Percentiles rank a stretch among this genome's conserved stretches.
These are phyloP conservation scores for Oreochromis spilurus DNA, from an alignment of 2,113 vertebrate species.

Conservation along the genomic window DNA sequence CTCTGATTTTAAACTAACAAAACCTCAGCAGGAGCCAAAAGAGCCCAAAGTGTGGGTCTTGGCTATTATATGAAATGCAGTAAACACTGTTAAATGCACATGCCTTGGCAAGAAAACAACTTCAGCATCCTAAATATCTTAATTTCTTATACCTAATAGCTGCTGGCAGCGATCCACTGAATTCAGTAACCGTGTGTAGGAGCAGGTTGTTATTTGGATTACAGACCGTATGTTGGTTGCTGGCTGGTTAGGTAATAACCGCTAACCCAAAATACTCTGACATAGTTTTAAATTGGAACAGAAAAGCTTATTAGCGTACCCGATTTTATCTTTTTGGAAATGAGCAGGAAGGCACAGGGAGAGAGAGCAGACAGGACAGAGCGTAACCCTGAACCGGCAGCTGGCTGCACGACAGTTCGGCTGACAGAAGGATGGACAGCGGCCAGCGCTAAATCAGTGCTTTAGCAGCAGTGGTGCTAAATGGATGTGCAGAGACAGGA, in stretches of 20 bases:
- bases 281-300: conserved; percentile 10
- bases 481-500: not conserved
- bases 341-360: conserved; percentile 65
- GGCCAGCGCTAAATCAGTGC: conserved; percentile 65
- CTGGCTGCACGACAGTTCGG: conserved; percentile 25
- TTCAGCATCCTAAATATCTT: not conserved
- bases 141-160: not conserved
- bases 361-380: conserved; percentile 38
- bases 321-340: conserved; percentile 30
- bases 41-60: not conserved
- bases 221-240: not conserved
- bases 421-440: conserved; percentile 37
- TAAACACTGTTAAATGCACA: conserved; percentile 7
- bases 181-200: not conserved
- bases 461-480: conserved; percentile 51
- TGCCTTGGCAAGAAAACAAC: conserved; percentile 5
- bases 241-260: not conserved
- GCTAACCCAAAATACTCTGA: not conserved
- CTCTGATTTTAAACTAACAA: not conserved
- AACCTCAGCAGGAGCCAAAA: not conserved
- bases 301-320: not conserved
- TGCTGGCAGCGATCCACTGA: conserved; percentile 8
- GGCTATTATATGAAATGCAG: conserved; percentile 6
- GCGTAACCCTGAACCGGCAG: conserved; percentile 20
- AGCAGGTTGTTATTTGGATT: conserved; percentile 16